Conservation (phyloP, 2,797 vertebrate species). For the Saxicola maurus region DNA sequence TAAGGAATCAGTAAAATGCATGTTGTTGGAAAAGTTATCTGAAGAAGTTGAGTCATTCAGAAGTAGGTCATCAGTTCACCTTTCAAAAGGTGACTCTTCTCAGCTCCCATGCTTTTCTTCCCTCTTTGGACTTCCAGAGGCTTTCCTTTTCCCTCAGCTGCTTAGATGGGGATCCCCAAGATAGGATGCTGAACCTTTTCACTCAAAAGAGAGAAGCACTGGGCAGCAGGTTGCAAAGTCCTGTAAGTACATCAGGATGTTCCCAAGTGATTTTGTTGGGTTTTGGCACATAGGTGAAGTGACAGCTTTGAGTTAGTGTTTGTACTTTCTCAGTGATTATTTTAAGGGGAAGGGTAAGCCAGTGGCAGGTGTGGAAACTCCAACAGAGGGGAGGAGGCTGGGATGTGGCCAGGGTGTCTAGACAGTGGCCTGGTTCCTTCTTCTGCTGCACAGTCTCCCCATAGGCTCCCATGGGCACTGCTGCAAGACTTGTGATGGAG, state of each 20-base stretch:
- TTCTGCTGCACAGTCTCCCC: accelerated
- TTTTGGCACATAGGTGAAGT: accelerated
- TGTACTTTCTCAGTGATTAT: background rate
- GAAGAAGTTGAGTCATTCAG: background rate
- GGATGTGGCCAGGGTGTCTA: background rate
- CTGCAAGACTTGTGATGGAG: accelerated
- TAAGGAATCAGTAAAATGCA: background rate
- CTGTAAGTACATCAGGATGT: slow-evolving; percentile 51
- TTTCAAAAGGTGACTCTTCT: background rate
- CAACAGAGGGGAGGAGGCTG: background rate
- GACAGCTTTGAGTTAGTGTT: background rate
- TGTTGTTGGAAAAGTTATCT: background rate
- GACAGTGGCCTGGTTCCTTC: background rate
- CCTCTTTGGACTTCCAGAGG: slow-evolving; percentile 60
- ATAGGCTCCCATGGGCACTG: accelerated
- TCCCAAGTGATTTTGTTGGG: background rate
- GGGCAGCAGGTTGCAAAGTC: slow-evolving; percentile 55
- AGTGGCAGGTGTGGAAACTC: background rate
- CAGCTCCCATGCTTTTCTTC: background rate
- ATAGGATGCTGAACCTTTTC: slow-evolving; percentile 75
- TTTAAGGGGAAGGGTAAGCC: background rate
- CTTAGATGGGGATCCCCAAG: slow-evolving; percentile 70
- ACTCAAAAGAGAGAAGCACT: slow-evolving; percentile 51
- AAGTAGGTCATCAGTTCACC: background rate
- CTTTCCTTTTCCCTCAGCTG: slow-evolving; percentile 79